Base-by-base conservation (phyloP, 2,888 invertebrate genomes). In the Cantharis rufa region DNA sequence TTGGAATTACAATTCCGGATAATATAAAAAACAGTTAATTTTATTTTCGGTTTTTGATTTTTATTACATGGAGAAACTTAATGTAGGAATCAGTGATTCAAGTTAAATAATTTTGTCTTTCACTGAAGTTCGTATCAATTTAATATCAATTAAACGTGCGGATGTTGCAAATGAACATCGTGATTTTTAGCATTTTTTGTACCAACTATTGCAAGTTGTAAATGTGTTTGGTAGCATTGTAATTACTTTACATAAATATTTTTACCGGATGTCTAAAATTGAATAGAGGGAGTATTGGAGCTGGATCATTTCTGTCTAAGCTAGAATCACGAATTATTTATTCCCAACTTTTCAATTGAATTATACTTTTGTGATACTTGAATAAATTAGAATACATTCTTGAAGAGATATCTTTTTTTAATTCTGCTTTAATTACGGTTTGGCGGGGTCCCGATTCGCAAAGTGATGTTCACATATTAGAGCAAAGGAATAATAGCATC, bases 11-110 rank as follows among this genome's bases (percentile, higher is more conserved):
- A 81, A 77, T 81, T 76, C 64, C 32, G 62, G 64, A 74, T 70
- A 70, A 62, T 70, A 28, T 66, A 62, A 24, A 77, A 79, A 75
- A 76, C 77, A 75, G 77, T 80, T 80, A 77, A 79, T 77, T 74
- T 79, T 27, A 71, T 77, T 78, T 78, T 72, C n/a, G 48, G 48
- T 48, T 48, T 48, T 48, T 48, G 48, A 48, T 48, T 48, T 48
- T 48, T 48, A 48, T 48, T 48, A 48, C 48, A 48, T 11, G n/a
- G 48, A 48, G n/a, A 48, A n/a, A 48, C n/a, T 48, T 24, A 24
- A 24, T 24, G 1, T 24, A 24, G 1, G 9, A 24, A 24, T 24
- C 24, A 13, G 7, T n/a, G n/a, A n/a, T 48, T 48, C 2, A n/a
- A 48, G 48, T 48, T 48, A 48, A 48, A 48, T 48, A 48, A 48